Evolutionary conservation across 1,140 invertebrate species (phyloP).

Genomic region (Papilio machaon): DNA sequence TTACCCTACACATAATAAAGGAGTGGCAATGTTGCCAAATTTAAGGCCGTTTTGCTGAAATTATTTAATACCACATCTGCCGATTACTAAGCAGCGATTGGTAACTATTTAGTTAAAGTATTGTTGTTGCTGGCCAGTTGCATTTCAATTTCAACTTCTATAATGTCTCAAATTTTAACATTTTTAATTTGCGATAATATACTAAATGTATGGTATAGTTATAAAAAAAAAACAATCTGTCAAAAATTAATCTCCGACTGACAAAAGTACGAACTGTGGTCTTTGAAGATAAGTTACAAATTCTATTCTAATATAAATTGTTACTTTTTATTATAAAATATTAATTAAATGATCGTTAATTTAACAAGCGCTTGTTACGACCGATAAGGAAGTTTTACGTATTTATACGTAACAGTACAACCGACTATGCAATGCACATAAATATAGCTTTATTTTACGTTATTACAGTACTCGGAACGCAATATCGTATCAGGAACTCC

Average conservation of each 20-base stretch:
- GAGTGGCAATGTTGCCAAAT: constrained; percentile 21
- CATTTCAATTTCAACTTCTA: too few species aligned
- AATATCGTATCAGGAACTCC: neutral
- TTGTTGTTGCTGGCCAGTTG: neutral
- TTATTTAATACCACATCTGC: constrained; percentile 9
- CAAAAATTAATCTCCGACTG: too few species aligned
- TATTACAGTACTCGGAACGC: neutral
- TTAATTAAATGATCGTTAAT: neutral
- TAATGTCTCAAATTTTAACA: too few species aligned
- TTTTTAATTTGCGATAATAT: too few species aligned
- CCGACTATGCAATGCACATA: neutral
- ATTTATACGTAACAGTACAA: neutral
- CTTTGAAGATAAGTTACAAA: too few species aligned
- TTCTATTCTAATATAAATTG: too few species aligned
- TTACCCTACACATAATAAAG: neutral
- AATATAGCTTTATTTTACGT: neutral
- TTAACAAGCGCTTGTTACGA: neutral
- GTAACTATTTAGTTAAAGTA: neutral
- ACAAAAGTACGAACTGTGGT: too few species aligned
- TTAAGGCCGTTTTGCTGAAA: constrained; percentile 2
- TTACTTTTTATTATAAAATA: neutral
- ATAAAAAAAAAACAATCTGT: too few species aligned
- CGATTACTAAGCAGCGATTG: neutral
- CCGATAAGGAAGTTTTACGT: constrained; percentile 7
- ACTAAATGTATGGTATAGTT: too few species aligned